A percentile compares a stretch with the other conserved stretches of the same genome.
These are phyloP conservation scores for Microtus pennsylvanicus DNA, from an alignment of 2,113 vertebrate species.

Conservation along the genomic window DNA sequence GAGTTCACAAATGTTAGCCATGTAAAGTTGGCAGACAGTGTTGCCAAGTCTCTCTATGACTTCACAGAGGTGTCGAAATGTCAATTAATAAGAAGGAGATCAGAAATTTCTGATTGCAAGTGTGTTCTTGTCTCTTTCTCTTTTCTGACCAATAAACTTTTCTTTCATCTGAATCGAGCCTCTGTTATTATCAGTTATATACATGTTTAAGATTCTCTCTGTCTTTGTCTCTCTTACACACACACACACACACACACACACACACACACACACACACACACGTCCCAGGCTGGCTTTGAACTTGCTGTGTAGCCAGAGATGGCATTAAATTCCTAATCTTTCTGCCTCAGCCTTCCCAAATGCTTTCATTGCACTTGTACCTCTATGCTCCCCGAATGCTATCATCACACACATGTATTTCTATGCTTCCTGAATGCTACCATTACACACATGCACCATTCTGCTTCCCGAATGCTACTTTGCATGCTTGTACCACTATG, in stretches of 20 bases:
- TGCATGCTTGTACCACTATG: neutral
- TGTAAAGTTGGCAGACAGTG: neutral
- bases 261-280: neutral
- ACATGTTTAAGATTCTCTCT: neutral
- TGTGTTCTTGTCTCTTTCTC: neutral
- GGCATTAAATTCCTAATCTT: neutral
- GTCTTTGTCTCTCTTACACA: neutral
- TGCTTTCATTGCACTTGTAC: neutral
- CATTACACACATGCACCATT: neutral
- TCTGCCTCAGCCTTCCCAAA: neutral
- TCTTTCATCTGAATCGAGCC: neutral
- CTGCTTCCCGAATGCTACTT: neutral
- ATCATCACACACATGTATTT: neutral
- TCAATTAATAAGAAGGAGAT: neutral
- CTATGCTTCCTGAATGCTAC: neutral
- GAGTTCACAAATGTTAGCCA: neutral
- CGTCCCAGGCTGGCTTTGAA: neutral
- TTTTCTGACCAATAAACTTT: neutral
- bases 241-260: neutral
- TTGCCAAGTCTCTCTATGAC: neutral
- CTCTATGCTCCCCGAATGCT: neutral
- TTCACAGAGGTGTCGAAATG: neutral
- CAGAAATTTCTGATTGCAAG: neutral
- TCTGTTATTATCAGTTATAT: neutral
- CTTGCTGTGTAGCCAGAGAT: neutral